A percentile compares a stretch with the other conserved stretches of the same genome.
Conservation (phyloP, 2,888 invertebrate genomes). For the Zeuzera pyrina region DNA sequence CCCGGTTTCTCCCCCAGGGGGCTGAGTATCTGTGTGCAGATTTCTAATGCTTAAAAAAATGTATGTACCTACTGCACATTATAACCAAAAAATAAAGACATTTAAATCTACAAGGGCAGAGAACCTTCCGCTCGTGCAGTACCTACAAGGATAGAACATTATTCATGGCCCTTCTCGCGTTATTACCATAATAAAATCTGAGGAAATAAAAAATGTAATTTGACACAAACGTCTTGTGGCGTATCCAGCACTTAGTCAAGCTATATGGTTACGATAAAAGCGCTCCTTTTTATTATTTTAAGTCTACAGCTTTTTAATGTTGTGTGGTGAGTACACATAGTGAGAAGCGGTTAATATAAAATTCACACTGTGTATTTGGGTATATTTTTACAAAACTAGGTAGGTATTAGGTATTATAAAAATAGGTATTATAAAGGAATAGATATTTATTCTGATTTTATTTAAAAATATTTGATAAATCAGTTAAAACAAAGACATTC, state of each 20-base stretch:
- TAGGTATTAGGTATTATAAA: too few relatives aligned
- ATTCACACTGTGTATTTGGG: too few relatives aligned
- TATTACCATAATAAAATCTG: conserved; percentile 58
- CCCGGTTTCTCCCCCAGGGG: too few relatives aligned
- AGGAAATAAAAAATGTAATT: conserved; percentile 56
- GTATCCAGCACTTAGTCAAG: conserved; percentile 32
- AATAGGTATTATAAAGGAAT: too few relatives aligned
- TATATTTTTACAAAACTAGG: too few relatives aligned
- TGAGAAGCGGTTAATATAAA: too few relatives aligned
- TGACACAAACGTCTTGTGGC: conserved; percentile 45
- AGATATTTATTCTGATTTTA: too few relatives aligned
- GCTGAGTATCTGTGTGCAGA: too few relatives aligned
- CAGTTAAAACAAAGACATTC: background rate
- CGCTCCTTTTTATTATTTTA: conserved; percentile 22
- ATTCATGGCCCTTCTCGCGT: conserved; percentile 41
- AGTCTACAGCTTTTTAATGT: background rate
- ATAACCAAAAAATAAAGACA: too few relatives aligned
- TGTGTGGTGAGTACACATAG: too few relatives aligned
- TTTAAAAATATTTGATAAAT: background rate
- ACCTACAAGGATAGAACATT: conserved; percentile 23
- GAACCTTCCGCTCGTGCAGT: conserved; percentile 14
- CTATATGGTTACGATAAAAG: conserved; percentile 30
- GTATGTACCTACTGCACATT: too few relatives aligned
- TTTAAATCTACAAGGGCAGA: conserved; percentile 8
- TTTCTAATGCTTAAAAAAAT: too few relatives aligned